These are phyloP conservation scores for Amblyraja radiata DNA, from an alignment of 2,797 vertebrate species.

Conservation along the genomic window DNA sequence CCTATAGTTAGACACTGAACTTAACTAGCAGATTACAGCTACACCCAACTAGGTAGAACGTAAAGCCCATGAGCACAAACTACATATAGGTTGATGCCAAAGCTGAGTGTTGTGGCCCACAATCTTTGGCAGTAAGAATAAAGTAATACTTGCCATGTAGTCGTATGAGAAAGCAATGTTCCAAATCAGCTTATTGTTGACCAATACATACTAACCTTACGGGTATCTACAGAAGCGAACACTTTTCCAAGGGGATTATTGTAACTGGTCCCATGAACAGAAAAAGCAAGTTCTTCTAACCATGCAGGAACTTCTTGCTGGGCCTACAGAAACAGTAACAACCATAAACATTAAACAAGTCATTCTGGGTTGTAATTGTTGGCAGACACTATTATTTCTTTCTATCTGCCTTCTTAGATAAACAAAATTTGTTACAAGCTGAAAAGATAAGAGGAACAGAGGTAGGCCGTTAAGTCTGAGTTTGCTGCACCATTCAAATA, in stretches of 20 bases:
- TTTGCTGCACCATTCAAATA: no score
- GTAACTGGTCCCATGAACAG: constrained; percentile 45
- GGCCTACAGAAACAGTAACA: constrained; percentile 59
- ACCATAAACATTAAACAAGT: not conserved
- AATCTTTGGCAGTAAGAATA: not conserved
- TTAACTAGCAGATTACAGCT: not conserved
- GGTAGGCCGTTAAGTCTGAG: no score
- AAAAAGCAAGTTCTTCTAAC: constrained; percentile 74
- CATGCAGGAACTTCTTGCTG: constrained; percentile 84
- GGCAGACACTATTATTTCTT: not conserved
- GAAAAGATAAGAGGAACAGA: no score
- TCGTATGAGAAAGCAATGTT: not conserved
- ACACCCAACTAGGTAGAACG: not conserved
- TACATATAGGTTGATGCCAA: no score
- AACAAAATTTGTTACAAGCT: no score
- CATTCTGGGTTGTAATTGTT: not conserved
- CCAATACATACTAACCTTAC: constrained; percentile 60
- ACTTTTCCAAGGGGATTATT: constrained; percentile 48
- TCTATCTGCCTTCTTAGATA: no score
- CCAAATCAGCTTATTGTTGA: not conserved
- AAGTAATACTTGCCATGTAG: not conserved
- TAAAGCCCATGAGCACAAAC: no score
- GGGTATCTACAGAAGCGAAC: constrained; percentile 60
- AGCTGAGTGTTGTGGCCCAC: not conserved
- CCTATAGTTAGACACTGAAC: not conserved